These are phyloP conservation scores for Leiothrix lutea DNA, from an alignment of 2,113 vertebrate species.

Conservation along the genomic window DNA sequence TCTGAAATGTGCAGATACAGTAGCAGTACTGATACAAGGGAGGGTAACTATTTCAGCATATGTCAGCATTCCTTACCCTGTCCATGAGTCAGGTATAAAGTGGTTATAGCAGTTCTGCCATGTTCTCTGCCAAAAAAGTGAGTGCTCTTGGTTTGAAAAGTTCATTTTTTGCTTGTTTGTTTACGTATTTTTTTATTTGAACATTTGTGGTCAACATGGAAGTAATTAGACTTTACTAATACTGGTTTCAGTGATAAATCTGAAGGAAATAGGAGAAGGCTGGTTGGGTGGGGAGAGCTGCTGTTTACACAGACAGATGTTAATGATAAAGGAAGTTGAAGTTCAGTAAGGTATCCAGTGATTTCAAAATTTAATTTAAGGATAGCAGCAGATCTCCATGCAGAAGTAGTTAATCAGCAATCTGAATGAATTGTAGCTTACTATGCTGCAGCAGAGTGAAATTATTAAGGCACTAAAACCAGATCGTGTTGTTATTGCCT, in stretches of 20 bases:
- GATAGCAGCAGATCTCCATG: neutral
- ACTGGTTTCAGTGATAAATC: neutral
- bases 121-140: neutral
- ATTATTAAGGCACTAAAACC: neutral
- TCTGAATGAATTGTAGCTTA: neutral
- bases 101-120: neutral
- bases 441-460: neutral
- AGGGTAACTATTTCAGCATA: neutral
- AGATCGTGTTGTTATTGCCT: neutral
- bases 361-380: neutral
- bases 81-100: neutral
- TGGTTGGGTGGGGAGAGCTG: neutral
- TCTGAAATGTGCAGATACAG: neutral
- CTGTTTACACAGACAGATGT: neutral
- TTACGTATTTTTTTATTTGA: neutral
- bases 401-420: fast-evolving
- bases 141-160: neutral
- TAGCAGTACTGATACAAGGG: neutral
- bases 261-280: neutral
- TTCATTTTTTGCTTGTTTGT: neutral
- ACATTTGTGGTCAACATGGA: neutral
- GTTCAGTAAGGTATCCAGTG: neutral
- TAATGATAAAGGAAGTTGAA: neutral
- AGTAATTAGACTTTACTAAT: neutral
- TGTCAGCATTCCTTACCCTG: neutral